Evolutionary conservation across 2,797 vertebrate species (phyloP).

Genomic region (Aselliscus stoliczkanus): DNA sequence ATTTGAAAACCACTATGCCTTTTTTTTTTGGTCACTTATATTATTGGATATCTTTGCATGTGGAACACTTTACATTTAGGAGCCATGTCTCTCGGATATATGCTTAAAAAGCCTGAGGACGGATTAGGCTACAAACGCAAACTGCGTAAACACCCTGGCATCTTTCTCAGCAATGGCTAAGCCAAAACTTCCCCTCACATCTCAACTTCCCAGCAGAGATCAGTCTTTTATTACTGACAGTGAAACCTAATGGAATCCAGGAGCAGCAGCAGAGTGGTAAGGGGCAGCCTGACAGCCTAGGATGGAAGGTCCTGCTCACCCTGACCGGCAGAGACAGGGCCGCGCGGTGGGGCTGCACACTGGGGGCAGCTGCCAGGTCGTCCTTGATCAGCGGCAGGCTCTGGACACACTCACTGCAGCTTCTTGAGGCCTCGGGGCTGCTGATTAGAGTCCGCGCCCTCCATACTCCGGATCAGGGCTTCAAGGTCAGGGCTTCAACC

Average conservation of each 20-base stretch:
- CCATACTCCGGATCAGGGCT: rapidly evolving
- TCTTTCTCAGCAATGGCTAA: background rate
- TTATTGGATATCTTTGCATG: background rate
- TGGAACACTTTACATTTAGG: background rate
- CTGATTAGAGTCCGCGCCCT: rapidly evolving
- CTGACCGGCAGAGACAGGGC: too few species aligned
- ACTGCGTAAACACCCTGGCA: background rate
- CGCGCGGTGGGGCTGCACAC: rapidly evolving
- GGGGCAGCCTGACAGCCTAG: background rate
- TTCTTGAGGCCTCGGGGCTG: background rate
- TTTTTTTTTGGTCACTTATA: background rate
- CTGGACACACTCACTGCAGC: rapidly evolving
- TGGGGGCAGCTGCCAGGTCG: rapidly evolving
- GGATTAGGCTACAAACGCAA: background rate
- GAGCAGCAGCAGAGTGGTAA: rapidly evolving
- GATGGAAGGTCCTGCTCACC: background rate
- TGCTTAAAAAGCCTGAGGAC: background rate
- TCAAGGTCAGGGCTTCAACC: too few species aligned
- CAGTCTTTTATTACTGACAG: background rate
- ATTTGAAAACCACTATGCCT: background rate
- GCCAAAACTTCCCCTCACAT: background rate
- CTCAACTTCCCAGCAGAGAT: background rate
- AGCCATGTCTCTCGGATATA: background rate
- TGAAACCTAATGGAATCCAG: background rate
- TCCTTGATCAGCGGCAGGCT: background rate